phyloP scores from a whole-genome alignment of 2,113 vertebrate species.

The Petrocephalus microphthalmus region DNA sequence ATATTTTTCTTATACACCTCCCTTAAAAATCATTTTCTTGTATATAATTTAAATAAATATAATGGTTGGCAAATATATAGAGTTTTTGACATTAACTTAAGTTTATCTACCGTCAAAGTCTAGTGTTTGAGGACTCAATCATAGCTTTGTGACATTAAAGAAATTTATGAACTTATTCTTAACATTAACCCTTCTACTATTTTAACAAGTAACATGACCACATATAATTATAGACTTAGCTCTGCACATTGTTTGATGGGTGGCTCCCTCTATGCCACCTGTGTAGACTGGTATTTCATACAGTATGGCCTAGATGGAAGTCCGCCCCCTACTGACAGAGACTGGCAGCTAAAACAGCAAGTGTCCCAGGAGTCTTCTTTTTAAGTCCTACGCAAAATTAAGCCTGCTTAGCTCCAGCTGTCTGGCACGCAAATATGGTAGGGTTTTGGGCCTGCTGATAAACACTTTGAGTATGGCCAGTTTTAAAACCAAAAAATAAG shows the following conservation, averaged over 20 bases:
- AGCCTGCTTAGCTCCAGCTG: not conserved
- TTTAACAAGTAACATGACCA: not conserved
- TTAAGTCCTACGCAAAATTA: not conserved
- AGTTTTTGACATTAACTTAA: no score
- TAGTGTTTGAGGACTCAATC: not conserved
- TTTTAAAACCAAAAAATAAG: constrained; percentile 9
- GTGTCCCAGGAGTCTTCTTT: not conserved
- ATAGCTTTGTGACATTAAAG: not conserved
- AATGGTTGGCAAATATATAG: no score
- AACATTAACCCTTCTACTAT: not conserved
- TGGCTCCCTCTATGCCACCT: not conserved
- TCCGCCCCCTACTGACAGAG: not conserved
- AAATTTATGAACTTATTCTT: not conserved
- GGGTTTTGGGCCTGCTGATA: not conserved
- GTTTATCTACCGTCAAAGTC: not conserved
- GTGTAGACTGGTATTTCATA: not conserved
- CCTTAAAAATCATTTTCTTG: no score
- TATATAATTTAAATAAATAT: not conserved
- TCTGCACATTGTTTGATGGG: not conserved
- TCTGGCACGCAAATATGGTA: not conserved
- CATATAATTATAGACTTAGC: not conserved
- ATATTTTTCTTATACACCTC: not conserved
- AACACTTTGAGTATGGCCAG: not conserved
- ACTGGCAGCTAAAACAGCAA: not conserved
- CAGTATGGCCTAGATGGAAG: not conserved